A percentile compares a stretch with the other conserved stretches of the same genome.
Conservation (phyloP, 2,888 invertebrate species). For the Chrysolina haemoptera region DNA sequence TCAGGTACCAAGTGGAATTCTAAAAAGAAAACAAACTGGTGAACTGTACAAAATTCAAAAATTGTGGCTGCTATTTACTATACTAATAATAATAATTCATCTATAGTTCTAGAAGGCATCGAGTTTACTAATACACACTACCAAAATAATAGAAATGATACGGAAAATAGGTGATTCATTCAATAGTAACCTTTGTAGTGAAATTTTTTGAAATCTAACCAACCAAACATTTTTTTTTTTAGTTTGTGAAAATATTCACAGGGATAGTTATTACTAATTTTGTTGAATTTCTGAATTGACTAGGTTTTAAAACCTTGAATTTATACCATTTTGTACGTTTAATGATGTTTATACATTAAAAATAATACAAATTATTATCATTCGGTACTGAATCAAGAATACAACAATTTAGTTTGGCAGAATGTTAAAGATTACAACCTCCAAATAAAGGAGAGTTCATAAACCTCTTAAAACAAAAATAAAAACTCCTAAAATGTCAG, state of each 20-base stretch:
- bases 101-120: slow-evolving; percentile 35
- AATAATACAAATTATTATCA: too few species aligned
- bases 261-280: not conserved
- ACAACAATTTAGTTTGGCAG: too few species aligned
- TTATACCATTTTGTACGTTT: too few species aligned
- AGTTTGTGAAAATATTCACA: not conserved
- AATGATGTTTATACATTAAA: too few species aligned
- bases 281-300: too few species aligned
- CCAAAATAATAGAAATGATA: not conserved
- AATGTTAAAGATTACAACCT: too few species aligned
- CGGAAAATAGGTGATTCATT: not conserved
- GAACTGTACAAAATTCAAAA: slow-evolving; percentile 34
- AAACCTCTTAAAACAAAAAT: too few species aligned
- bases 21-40: not conserved
- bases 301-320: too few species aligned
- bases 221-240: not conserved
- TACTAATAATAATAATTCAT: slow-evolving; percentile 25
- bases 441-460: too few species aligned
- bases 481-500: too few species aligned
- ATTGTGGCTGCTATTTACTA: slow-evolving; percentile 38
- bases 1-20: not conserved
- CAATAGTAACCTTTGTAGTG: not conserved
- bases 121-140: slow-evolving; percentile 21
- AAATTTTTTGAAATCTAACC: not conserved
- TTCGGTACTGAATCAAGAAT: too few species aligned